Evolutionary conservation across 1,140 invertebrate species (phyloP), one percentile per base, ranked within the genome.

Genomic region (Aphaenogaster rudis): DNA sequence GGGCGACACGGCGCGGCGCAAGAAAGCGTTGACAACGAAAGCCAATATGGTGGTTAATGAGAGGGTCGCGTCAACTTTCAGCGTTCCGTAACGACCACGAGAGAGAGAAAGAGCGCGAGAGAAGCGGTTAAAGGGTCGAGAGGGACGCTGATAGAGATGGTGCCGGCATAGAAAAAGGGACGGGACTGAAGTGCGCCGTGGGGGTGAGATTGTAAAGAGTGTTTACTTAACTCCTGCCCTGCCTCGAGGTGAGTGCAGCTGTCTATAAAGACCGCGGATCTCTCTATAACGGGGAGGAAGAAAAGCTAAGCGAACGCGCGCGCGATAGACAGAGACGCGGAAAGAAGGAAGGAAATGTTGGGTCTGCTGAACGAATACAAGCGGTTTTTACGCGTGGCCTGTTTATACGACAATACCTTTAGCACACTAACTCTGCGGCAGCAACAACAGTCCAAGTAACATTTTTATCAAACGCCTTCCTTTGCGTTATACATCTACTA

Each of bases 381-480:
- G 72, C 39, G 88, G 81, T 91, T 92, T 91, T 92, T 92, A 89
- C 90, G 61, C 88, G 86, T 72, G 86, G 82, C 66, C 84, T 91
- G 88, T 92, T 92, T 91, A 90, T 71, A 90, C 78, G 88, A 90
- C 90, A 91, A 92, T 92, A 88, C 86, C 74, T 88, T 88, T 78
- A 89, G 64, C 79, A 79, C 89, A 79, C 85, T 77, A 85, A 82
- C 72, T 78, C 71, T 42, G 71, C 28, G 28, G 17, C 45, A 36
- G 82, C 63, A 59, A 36, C 52, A 81, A 63, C 48, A 59, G 57
- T 77, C 48, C 28, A 59, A 81, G 67, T 77, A 78, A 90, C 63
- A 67, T 86, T 88, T 89, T 85, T 87, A 86, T 89, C 84, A 52
- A 45, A 39, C 42, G 71, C 72, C 77, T 72, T 59, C n/a, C 61